Base-by-base conservation (phyloP, 2,113 vertebrate genomes). In the Balaeniceps rex region DNA sequence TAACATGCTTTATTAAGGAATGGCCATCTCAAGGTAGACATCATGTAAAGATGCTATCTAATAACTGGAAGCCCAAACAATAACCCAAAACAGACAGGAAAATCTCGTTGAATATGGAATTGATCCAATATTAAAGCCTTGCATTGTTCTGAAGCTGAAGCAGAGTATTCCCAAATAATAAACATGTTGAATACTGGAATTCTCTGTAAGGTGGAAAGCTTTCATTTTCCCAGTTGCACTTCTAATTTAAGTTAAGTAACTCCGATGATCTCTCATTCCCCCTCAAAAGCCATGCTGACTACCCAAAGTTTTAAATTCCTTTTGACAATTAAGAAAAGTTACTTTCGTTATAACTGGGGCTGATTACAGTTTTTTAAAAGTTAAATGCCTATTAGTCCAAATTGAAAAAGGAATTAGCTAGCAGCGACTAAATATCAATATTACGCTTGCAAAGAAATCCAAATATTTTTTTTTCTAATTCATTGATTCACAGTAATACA, bases 231-330 rank as follows among this genome's bases (percentile, higher is more conserved):
- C 40, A 78, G 8, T 15, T 76, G 11, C 7, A 14, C 5, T 72
- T 38, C 15, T 71, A 94, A 91, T 83, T 96, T 93, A 75, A 78
- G 70, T 93, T 90, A 93, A 89, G 84, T 96, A 93, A 91, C 42
- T 94, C 57, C 82, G 54, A 76, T 75, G 75, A 72, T 51, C 28
- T 77, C 25, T 63, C 13, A 75, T 66, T 52, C 42, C 47, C 47
- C 38, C 47, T 94, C 63, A 94, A 96, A 97, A 97, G 16, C 68
- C 68, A 92, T 29, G 13, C 49, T 87, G n/a, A 79, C 51, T 88
- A 94, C 83, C 49, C 55, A 84, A 94, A 94, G 89, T 92, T 90
- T 96, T 92, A 47, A 23, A 71, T 60, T 90, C 97, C 6, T 87
- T 96, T 75, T 74, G 57, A 64, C 70, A 81, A 92, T 90, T 68